Conservation (phyloP, 1,140 invertebrate species). For the Tribolium madens region DNA sequence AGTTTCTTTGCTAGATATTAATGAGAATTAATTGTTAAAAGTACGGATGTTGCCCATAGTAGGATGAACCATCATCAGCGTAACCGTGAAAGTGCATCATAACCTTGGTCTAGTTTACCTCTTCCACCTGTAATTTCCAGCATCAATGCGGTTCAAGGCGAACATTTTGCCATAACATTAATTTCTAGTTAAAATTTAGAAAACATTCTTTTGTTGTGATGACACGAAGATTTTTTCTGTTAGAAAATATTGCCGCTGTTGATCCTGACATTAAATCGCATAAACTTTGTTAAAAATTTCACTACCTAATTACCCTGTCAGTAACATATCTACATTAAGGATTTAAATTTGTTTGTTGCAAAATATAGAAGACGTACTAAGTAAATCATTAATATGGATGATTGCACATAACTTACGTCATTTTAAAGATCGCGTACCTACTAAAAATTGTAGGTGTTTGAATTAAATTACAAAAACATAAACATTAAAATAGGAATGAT, state of each 20-base stretch:
- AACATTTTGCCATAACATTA: background rate
- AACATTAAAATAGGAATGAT: slow-evolving; percentile 38
- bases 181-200: background rate
- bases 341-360: slow-evolving; percentile 34
- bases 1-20: no score
- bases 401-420: slow-evolving; percentile 40
- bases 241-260: no score
- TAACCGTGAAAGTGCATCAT: slow-evolving; percentile 42
- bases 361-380: slow-evolving; percentile 32
- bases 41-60: slow-evolving; percentile 11
- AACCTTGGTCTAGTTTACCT: slow-evolving; percentile 36
- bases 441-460: slow-evolving; percentile 44
- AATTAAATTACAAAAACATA: slow-evolving; percentile 35
- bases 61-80: background rate
- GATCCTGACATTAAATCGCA: background rate
- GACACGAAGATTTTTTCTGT: background rate
- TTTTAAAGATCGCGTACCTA: slow-evolving; percentile 37
- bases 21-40: background rate
- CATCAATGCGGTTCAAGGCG: slow-evolving; percentile 19
- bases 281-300: slow-evolving; percentile 5
- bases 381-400: slow-evolving; percentile 39
- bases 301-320: slow-evolving; percentile 21
- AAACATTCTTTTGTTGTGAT: slow-evolving; percentile 15
- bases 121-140: slow-evolving; percentile 30
- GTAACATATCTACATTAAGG: slow-evolving; percentile 4